Base-by-base conservation (phyloP, 1,140 invertebrate species). In the Tyrophagus putrescentiae region DNA sequence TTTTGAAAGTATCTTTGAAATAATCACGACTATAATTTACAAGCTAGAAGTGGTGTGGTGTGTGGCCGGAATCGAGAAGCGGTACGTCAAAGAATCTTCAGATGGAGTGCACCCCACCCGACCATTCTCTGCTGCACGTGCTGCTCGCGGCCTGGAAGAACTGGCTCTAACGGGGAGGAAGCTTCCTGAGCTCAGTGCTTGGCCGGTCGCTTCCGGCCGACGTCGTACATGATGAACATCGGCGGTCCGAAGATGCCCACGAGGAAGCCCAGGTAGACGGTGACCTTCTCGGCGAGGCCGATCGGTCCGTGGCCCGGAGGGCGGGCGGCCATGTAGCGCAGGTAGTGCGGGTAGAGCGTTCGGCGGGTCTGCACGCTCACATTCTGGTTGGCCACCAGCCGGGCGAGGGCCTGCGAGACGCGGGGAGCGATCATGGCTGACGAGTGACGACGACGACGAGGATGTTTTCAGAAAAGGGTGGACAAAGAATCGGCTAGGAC, bases 211-310 rank as follows among this genome's bases (percentile, higher is more conserved):
- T 54, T 54, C 27, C 39, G 16, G 11, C 52, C 52, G 3, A 54
- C 52, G 39, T 54, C 52, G 27, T 54, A 54, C 52, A 54, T 54
- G 25, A 54, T 54, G 52, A 21, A 54, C 25, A 27, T 54, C 16
- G 52, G 13, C 21, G 52, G 52, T 6, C 52, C 52, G 18, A 54
- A 27, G 25, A 54, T 54, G 32, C 52, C 52, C 16, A 54, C 13
- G 9, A 54, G 25, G 25, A 54, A 54, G n/a, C 25, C 52, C 11
- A 54, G 7, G 39, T 54, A 54, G 25, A 54, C 52, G 25, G 25
- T 13, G 39, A 32, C 27, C 25, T 54, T 54, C 16, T 54, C 52
- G 25, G 3, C 3, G 1, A 13, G 9, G n/a, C 13, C 3, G 11
- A 54, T 54, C 18, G 50, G 23, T 31, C 39, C 39, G 4, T 21